Evolutionary conservation across 2,888 invertebrate genomes (phyloP).

Genomic region (Labia minor): DNA sequence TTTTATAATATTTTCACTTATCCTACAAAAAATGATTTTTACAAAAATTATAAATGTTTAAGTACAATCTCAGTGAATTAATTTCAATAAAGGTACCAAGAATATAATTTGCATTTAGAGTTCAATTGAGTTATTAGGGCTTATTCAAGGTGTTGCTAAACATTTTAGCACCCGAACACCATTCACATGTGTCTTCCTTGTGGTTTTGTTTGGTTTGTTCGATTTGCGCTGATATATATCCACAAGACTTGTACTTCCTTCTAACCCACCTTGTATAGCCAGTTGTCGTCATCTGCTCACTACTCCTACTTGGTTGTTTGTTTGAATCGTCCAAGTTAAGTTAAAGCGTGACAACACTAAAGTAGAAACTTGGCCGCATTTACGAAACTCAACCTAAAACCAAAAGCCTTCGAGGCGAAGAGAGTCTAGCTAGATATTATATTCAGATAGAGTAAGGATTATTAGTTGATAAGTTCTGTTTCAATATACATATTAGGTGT

Average conservation of each 20-base stretch:
- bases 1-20: no score
- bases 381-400: not conserved
- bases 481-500: not conserved
- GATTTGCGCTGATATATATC: not conserved
- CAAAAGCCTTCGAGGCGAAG: not conserved
- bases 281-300: not conserved
- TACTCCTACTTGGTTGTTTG: not conserved
- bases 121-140: not conserved
- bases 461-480: not conserved
- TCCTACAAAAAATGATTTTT: no score
- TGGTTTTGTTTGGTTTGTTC: not conserved
- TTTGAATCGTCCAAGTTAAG: slow-evolving; percentile 4
- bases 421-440: not conserved
- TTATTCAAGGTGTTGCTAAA: not conserved
- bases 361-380: slow-evolving; percentile 13
- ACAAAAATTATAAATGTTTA: no score
- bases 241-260: not conserved
- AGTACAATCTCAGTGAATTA: no score
- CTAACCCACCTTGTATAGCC: not conserved
- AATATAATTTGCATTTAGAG: no score
- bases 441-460: not conserved
- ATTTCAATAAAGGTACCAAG: no score
- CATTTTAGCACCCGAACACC: not conserved
- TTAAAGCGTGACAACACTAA: slow-evolving; percentile 3
- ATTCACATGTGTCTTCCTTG: not conserved